A percentile compares a stretch with the other conserved stretches of the same genome.
Evolutionary conservation across 1,140 invertebrate genomes (phyloP).

Genomic region (Drosophila teissieri): DNA sequence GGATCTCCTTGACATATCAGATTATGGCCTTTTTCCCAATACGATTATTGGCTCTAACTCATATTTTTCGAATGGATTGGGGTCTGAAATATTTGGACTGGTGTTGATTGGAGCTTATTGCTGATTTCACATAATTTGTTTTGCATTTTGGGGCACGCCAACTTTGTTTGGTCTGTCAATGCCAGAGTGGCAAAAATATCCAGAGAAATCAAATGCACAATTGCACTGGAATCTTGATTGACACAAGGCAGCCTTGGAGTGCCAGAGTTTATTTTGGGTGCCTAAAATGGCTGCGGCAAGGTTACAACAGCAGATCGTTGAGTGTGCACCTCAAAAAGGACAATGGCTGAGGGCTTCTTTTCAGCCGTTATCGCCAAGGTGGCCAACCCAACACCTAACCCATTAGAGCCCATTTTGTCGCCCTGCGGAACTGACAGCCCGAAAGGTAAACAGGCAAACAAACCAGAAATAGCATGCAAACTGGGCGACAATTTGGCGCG

Average conservation of each 20-base stretch:
- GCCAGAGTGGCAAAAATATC: slow-evolving; percentile 36
- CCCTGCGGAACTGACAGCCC: slow-evolving; percentile 1
- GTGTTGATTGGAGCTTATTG: slow-evolving; percentile 23
- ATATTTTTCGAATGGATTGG: no score
- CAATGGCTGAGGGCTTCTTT: slow-evolving; percentile 22
- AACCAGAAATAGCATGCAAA: slow-evolving; percentile 59
- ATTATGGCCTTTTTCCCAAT: not conserved
- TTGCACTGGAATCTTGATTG: slow-evolving; percentile 62
- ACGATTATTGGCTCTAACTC: not conserved
- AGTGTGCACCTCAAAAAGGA: slow-evolving; percentile 17
- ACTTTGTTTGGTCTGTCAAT: slow-evolving; percentile 51
- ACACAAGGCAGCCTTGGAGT: slow-evolving; percentile 40
- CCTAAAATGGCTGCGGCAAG: slow-evolving; percentile 18
- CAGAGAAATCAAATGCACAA: slow-evolving; percentile 61
- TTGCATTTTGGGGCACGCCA: slow-evolving; percentile 49
- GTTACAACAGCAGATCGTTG: not conserved
- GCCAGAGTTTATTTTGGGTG: slow-evolving; percentile 42
- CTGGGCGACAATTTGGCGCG: slow-evolving; percentile 62
- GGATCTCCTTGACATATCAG: not conserved
- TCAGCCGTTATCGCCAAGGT: slow-evolving; percentile 16
- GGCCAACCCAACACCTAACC: slow-evolving; percentile 8
- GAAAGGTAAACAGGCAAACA: slow-evolving; percentile 58
- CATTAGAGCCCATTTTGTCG: slow-evolving; percentile 4
- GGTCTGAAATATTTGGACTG: not conserved
- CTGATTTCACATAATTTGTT: slow-evolving; percentile 52